A percentile compares a stretch with the other conserved stretches of the same genome.
Evolutionary conservation across 2,888 invertebrate species (phyloP).

Genomic region (Nomada ferruginata): DNA sequence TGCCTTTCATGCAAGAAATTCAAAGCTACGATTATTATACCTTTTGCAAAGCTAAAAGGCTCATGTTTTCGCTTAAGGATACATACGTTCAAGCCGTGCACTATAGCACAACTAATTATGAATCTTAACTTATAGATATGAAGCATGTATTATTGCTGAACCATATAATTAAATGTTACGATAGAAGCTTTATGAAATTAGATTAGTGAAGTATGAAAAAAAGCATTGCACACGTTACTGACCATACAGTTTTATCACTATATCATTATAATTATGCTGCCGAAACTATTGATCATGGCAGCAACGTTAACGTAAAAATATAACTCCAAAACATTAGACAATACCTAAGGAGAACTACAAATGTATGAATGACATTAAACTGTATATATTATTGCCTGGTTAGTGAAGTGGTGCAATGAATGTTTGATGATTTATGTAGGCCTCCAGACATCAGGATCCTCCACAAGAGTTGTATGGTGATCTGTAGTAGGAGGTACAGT

Average conservation of each 20-base stretch:
- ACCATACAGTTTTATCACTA: neutral
- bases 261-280: constrained; percentile 2
- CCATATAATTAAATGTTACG: neutral
- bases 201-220: constrained; percentile 3
- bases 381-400: constrained; percentile 82
- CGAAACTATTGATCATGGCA: neutral
- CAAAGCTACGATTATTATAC: neutral
- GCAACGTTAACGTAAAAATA: constrained; percentile 4
- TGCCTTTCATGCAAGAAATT: neutral
- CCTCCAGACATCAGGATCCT: constrained; percentile 97
- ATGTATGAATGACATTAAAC: constrained; percentile 69
- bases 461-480: constrained; percentile 94
- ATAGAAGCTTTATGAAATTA: constrained; percentile 5
- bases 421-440: constrained; percentile 90
- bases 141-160: neutral
- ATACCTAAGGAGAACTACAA: constrained; percentile 36
- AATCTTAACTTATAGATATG: constrained; percentile 18
- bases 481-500: constrained; percentile 87
- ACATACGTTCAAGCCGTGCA: constrained; percentile 10
- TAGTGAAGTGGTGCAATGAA: constrained; percentile 81
- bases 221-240: neutral
- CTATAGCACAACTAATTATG: constrained; percentile 11
- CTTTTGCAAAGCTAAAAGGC: neutral
- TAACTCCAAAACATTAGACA: constrained; percentile 10
- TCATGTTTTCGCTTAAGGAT: constrained; percentile 1